Evolutionary conservation across 2,113 vertebrate species (phyloP).

Genomic region (Pelvicachromis taeniatus): DNA sequence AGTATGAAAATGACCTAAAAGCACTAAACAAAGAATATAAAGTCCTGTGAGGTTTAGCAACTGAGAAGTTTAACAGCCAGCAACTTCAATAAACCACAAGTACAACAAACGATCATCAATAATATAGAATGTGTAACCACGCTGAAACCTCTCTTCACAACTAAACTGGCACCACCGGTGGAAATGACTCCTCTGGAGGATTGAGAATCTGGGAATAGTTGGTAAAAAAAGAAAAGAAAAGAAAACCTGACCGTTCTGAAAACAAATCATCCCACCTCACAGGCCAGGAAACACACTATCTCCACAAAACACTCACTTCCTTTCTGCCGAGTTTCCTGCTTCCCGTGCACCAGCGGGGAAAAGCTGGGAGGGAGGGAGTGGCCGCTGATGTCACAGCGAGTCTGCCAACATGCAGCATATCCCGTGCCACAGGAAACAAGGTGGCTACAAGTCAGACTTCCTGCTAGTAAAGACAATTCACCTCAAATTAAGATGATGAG

Average conservation of each 20-base stretch:
- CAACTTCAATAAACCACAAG: not conserved
- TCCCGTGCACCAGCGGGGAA: constrained; percentile 32
- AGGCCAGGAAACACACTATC: constrained; percentile 60
- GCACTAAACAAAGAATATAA: not conserved
- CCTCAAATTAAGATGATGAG: not conserved
- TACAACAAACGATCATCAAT: not conserved
- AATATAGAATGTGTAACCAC: not conserved
- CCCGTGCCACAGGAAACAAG: not conserved
- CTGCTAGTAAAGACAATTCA: not conserved
- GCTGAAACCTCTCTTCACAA: not conserved
- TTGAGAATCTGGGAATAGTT: not conserved
- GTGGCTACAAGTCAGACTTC: not conserved
- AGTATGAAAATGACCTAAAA: not conserved
- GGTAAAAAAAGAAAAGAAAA: not conserved
- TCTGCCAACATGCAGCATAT: not conserved
- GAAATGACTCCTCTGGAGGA: not conserved
- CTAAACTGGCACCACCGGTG: not conserved
- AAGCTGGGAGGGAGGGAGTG: not conserved
- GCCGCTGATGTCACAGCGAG: constrained; percentile 37
- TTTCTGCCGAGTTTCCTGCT: constrained; percentile 49
- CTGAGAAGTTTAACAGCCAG: not conserved
- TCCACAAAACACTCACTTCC: constrained; percentile 62
- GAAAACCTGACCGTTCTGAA: constrained; percentile 8
- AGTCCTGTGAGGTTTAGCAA: not conserved
- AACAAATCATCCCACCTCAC: constrained; percentile 9